Percentiles rank a stretch among this genome's conserved stretches.
phyloP scores from a whole-genome alignment of 2,888 invertebrate genomes.

The Embidobia sp. region DNA sequence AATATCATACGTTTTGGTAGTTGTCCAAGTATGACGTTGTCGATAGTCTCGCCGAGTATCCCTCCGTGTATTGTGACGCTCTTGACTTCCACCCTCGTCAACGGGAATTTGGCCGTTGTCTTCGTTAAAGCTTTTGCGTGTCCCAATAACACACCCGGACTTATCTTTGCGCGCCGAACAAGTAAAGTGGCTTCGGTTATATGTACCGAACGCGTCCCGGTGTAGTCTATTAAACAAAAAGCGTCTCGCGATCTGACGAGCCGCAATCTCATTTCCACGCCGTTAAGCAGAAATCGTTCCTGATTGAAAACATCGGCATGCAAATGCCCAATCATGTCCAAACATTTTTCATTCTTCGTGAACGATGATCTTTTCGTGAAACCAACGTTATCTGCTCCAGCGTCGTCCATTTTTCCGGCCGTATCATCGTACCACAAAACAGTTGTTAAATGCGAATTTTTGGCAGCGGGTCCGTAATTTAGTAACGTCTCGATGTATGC shows the following conservation, averaged over 20 bases:
- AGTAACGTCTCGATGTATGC: constrained; percentile 68
- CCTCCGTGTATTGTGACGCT: not conserved
- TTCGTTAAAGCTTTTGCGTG: constrained; percentile 65
- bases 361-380: too few relatives aligned
- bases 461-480: constrained; percentile 61
- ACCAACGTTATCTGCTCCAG: too few relatives aligned
- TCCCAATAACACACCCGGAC: constrained; percentile 66
- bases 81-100: not conserved
- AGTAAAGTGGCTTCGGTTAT: not conserved
- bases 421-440: constrained; percentile 23
- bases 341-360: not conserved
- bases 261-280: constrained; percentile 31
- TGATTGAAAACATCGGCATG: constrained; percentile 66
- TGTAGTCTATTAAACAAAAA: not conserved
- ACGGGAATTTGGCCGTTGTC: constrained; percentile 45
- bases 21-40: not conserved
- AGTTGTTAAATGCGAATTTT: constrained; percentile 59
- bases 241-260: not conserved
- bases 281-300: constrained; percentile 65
- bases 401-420: not conserved
- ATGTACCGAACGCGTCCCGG: not conserved
- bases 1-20: not conserved
- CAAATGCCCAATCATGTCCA: not conserved
- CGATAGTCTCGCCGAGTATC: not conserved
- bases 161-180: constrained; percentile 65